Evolutionary conservation across 2,113 vertebrate species (phyloP), one percentile per base, ranked within the genome.

Genomic region (Morone chrysops): DNA sequence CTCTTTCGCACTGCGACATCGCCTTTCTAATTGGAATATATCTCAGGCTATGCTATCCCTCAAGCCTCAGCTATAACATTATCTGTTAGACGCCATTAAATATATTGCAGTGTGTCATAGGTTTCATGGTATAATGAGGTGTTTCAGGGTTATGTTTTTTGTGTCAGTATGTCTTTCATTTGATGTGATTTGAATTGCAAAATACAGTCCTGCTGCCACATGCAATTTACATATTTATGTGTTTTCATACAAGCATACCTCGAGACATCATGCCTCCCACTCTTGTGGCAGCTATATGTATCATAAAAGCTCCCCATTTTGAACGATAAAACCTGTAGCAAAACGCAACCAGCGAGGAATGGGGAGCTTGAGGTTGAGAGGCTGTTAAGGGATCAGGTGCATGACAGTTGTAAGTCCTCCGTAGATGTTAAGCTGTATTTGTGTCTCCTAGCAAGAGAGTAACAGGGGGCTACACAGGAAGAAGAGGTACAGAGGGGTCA

Each of bases 381-480:
- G 20, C 40, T 22, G 66, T 10, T 51, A 38, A 20, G 65, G 69
- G 48, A 67, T 73, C 66, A 69, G 31, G 70, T 62, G 36, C 20
- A 2, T 70, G 80, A 69, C 67, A 78, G 51, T 41, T 63, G 20
- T 22, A 79, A 86, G 72, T 73, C 25, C 75, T 70, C 13, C 2
- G 76, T 3, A 70, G 80, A 76, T 51, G 5, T 62, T 92, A 91
- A 93, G 92, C 90, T 87, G 75, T 31, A 86, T 91, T 75, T 92
- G 72, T 85, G 77, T 90, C 87, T 85, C 81, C 41, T 16, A 17
- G 69, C 72, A 22, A n/a, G 38, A 43, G 51, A 62, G 70, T 60
- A 70, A 72, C 77, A 56, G 68, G 56, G 40, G 56, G 68, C 22
- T 36, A 45, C 67, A 48, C 48, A 69, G 60, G 69, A 20, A 45